These are phyloP conservation scores for Cavia porcellus DNA, from an alignment of 2,113 vertebrate genomes.

Conservation along the genomic window DNA sequence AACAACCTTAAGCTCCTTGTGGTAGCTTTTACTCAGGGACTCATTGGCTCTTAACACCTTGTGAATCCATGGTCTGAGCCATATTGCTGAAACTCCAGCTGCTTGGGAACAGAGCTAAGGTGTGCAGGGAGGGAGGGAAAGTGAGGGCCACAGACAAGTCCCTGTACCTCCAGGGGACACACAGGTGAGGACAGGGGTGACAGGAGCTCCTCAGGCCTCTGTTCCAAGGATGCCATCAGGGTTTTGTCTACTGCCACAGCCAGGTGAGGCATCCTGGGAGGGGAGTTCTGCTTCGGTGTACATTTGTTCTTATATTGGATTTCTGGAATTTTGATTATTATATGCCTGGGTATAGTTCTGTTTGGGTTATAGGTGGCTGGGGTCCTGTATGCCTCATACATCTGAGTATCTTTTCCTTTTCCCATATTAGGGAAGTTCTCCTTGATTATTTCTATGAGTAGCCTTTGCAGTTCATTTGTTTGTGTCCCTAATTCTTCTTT, in stretches of 20 bases:
- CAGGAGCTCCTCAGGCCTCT: constrained; percentile 82
- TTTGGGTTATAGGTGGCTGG: too few relatives aligned
- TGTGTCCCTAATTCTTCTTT: too few relatives aligned
- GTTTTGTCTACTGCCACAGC: constrained; percentile 87
- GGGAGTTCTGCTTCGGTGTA: constrained; percentile 88
- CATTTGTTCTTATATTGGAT: too few relatives aligned
- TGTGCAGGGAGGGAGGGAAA: constrained; percentile 96
- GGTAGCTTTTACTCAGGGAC: neutral
- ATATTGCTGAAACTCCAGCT: constrained; percentile 93
- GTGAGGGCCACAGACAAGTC: constrained; percentile 87
- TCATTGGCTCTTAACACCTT: constrained; percentile 89
- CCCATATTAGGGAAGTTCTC: too few relatives aligned
- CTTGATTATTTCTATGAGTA: too few relatives aligned
- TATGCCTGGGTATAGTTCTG: too few relatives aligned
- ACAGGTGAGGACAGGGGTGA: constrained; percentile 78
- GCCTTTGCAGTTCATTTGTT: too few relatives aligned
- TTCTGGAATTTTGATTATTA: too few relatives aligned
- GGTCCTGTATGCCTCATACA: too few relatives aligned
- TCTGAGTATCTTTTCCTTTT: too few relatives aligned
- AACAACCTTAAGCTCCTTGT: constrained; percentile 55
- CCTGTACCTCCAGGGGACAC: constrained; percentile 78
- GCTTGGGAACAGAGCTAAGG: constrained; percentile 89
- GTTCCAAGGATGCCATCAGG: constrained; percentile 84
- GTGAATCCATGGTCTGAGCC: constrained; percentile 93
- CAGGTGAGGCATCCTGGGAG: constrained; percentile 89